Conservation (phyloP, 2,113 vertebrate species). For the Ammodytes dubius region DNA sequence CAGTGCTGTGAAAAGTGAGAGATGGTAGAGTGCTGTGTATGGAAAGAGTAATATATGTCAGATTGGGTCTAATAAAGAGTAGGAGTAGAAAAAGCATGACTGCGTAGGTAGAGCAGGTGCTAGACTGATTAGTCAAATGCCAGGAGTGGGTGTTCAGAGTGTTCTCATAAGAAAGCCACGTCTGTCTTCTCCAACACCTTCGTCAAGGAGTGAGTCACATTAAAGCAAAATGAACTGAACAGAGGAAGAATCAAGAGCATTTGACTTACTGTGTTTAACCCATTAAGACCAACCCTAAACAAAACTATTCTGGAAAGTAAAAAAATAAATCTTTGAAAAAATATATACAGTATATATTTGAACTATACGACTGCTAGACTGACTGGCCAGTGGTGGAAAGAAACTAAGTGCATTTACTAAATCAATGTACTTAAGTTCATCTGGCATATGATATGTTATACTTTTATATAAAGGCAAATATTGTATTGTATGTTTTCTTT, state of each 20-base stretch:
- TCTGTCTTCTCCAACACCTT: not conserved
- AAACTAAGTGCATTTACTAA: too few species aligned
- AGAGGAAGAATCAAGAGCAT: not conserved
- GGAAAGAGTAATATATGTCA: not conserved
- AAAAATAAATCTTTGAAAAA: too few species aligned
- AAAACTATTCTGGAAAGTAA: too few species aligned
- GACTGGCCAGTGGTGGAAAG: too few species aligned
- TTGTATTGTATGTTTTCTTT: too few species aligned
- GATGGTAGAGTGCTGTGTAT: not conserved
- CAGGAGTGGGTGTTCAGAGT: slow-evolving; percentile 19
- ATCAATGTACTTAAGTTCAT: too few species aligned
- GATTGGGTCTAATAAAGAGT: slow-evolving; percentile 1
- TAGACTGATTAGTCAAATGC: slow-evolving; percentile 12
- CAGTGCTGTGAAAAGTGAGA: not conserved
- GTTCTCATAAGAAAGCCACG: not conserved
- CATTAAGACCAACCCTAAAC: too few species aligned
- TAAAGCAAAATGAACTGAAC: not conserved
- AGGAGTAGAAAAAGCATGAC: not conserved
- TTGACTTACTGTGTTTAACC: not conserved
- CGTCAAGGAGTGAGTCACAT: slow-evolving; percentile 10
- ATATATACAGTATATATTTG: too few species aligned
- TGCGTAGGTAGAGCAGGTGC: not conserved
- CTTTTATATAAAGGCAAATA: too few species aligned
- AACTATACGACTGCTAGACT: too few species aligned
- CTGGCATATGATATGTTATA: too few species aligned